Evolutionary conservation across 2,113 vertebrate species (phyloP).

Genomic region (Salminus brasiliensis): DNA sequence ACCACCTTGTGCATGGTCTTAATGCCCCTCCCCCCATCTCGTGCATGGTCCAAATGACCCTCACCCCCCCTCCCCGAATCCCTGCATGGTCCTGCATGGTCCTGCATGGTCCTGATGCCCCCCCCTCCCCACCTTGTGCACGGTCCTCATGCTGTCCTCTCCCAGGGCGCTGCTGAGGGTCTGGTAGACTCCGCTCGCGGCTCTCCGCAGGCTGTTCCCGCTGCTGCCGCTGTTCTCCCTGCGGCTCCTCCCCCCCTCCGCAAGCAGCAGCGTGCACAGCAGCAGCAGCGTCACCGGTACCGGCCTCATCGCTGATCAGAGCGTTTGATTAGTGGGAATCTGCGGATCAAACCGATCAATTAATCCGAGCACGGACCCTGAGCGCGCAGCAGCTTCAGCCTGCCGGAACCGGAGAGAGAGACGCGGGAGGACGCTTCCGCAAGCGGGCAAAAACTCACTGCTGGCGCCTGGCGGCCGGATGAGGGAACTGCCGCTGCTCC

Average conservation of each 20-base stretch:
- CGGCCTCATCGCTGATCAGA: background rate
- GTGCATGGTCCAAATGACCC: constrained; percentile 84
- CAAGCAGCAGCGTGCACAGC: constrained; percentile 65
- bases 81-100: constrained; percentile 80
- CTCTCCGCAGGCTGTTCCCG: constrained; percentile 82
- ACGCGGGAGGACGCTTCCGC: background rate
- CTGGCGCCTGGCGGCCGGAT: background rate
- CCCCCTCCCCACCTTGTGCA: constrained; percentile 96
- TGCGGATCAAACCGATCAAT: background rate
- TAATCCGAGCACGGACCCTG: background rate
- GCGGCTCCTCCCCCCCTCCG: constrained; percentile 75
- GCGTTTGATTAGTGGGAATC: background rate
- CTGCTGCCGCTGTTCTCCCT: constrained; percentile 71
- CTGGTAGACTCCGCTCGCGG: constrained; percentile 84
- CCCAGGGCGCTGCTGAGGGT: constrained; percentile 85
- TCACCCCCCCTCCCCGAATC: too few relatives aligned
- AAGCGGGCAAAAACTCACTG: background rate
- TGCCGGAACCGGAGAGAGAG: background rate
- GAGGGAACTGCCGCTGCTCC: background rate
- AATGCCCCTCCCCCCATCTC: constrained; percentile 92
- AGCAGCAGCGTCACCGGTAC: constrained; percentile 19
- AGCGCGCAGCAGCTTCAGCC: background rate
- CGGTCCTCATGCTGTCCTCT: constrained; percentile 87
- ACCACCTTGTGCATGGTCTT: constrained; percentile 85
- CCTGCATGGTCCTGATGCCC: constrained; percentile 85